A percentile compares a stretch with the other conserved stretches of the same genome.
Evolutionary conservation across 1,140 invertebrate species (phyloP).

Genomic region (Uloborus diversus): DNA sequence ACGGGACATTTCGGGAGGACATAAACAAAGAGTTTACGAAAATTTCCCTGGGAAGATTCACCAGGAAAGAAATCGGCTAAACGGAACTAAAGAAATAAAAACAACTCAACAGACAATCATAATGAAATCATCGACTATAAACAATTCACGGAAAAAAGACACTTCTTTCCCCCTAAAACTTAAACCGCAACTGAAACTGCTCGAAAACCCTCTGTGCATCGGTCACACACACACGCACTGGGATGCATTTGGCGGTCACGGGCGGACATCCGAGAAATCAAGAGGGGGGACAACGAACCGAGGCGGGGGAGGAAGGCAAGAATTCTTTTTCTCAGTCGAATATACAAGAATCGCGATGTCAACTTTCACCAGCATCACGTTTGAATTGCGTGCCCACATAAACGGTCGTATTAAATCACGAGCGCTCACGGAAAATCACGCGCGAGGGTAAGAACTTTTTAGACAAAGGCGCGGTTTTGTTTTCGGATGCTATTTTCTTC

Average conservation of each 20-base stretch:
- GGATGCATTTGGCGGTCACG: slow-evolving; percentile 14
- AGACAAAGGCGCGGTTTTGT: slow-evolving; percentile 34
- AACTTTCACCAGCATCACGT: slow-evolving; percentile 40
- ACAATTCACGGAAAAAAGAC: no score
- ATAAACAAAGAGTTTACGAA: no score
- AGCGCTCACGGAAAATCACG: neutral
- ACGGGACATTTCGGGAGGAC: no score
- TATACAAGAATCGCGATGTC: slow-evolving; percentile 28
- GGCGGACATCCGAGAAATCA: slow-evolving; percentile 23
- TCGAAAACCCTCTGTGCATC: neutral
- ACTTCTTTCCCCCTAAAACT: no score
- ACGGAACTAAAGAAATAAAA: no score
- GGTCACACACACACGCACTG: neutral
- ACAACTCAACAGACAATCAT: no score
- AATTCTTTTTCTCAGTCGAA: slow-evolving; percentile 8
- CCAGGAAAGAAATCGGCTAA: no score
- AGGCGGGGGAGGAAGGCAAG: neutral
- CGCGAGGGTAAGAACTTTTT: slow-evolving; percentile 1
- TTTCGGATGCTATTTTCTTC: slow-evolving; percentile 12
- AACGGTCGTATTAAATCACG: slow-evolving; percentile 27
- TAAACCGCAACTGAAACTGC: no score
- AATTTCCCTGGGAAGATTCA: no score
- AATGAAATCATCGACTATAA: no score
- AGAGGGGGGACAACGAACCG: neutral
- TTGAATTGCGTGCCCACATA: slow-evolving; percentile 21